These are phyloP conservation scores for Carassius carassius DNA, from an alignment of 2,113 vertebrate genomes.

Conservation along the genomic window DNA sequence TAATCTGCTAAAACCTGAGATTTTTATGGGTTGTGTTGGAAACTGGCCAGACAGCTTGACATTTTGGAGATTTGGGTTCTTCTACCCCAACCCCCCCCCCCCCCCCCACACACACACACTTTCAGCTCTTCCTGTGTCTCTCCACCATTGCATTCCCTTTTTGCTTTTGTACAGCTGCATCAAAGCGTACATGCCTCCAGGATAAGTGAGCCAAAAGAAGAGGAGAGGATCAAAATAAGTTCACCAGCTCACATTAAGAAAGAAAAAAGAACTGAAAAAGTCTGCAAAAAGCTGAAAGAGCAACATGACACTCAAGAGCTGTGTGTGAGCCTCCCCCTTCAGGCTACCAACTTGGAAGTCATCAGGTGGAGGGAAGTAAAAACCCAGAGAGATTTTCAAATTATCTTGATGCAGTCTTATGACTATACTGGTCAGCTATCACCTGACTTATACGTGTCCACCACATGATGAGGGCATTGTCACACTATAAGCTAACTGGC, in stretches of 20 bases:
- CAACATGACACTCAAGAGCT: conserved; percentile 15
- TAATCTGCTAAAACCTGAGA: conserved; percentile 60
- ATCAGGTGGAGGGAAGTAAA: neutral
- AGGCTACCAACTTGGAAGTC: neutral
- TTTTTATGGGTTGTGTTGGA: conserved; percentile 41
- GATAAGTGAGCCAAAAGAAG: conserved; percentile 23
- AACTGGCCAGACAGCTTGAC: conserved; percentile 48
- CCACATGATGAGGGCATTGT: neutral
- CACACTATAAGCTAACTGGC: neutral
- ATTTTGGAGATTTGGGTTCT: conserved; percentile 45
- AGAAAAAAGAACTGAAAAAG: conserved; percentile 23
- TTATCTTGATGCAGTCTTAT: neutral
- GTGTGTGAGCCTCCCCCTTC: neutral
- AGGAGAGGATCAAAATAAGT: conserved; percentile 34
- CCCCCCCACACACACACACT: neutral
- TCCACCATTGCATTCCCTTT: conserved; percentile 12
- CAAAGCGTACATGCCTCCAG: conserved; percentile 23
- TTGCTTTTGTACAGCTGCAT: conserved; percentile 41
- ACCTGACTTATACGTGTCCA: conserved; percentile 22
- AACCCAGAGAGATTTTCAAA: conserved; percentile 36
- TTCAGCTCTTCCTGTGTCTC: conserved; percentile 2
- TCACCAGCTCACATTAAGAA: conserved; percentile 32
- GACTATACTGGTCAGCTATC: conserved; percentile 10
- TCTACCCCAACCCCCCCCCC: neutral
- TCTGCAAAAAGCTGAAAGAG: conserved; percentile 21